These are phyloP conservation scores for Podarcis cretensis DNA, from an alignment of 2,113 vertebrate genomes.

Conservation along the genomic window DNA sequence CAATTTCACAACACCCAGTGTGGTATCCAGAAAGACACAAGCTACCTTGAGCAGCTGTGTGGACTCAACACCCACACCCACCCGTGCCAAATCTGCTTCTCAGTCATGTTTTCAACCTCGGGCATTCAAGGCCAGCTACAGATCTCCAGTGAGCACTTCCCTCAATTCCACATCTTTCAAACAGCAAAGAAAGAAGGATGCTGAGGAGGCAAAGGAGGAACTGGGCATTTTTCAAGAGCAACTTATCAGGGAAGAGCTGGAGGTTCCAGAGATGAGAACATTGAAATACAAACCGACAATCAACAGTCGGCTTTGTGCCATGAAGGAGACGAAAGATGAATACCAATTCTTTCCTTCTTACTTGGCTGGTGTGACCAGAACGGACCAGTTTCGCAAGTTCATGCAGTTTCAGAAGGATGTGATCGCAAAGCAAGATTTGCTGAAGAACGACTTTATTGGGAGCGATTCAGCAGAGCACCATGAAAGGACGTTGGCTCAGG, in stretches of 20 bases:
- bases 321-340: not conserved
- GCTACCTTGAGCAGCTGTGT: constrained; percentile 46
- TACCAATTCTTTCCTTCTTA: constrained; percentile 46
- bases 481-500: constrained; percentile 74
- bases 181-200: not conserved
- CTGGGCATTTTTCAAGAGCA: accelerated
- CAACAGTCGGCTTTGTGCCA: constrained; percentile 32
- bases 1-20: not conserved
- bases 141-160: not conserved
- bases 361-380: constrained; percentile 53
- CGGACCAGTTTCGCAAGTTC: constrained; percentile 61
- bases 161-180: not conserved
- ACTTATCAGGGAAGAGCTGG: constrained; percentile 38
- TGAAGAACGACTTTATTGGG: constrained; percentile 40
- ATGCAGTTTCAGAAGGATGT: constrained; percentile 65
- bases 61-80: constrained; percentile 35
- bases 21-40: constrained; percentile 52
- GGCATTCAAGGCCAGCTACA: not conserved
- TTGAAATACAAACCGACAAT: constrained; percentile 29
- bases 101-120: not conserved
- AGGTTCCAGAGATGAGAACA: constrained; percentile 57
- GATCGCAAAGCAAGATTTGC: constrained; percentile 54
- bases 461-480: constrained; percentile 51
- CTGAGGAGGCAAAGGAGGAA: constrained; percentile 21
- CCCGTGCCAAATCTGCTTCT: not conserved